Base-by-base conservation (phyloP, 2,797 vertebrate species). In the Sylvia borin region DNA sequence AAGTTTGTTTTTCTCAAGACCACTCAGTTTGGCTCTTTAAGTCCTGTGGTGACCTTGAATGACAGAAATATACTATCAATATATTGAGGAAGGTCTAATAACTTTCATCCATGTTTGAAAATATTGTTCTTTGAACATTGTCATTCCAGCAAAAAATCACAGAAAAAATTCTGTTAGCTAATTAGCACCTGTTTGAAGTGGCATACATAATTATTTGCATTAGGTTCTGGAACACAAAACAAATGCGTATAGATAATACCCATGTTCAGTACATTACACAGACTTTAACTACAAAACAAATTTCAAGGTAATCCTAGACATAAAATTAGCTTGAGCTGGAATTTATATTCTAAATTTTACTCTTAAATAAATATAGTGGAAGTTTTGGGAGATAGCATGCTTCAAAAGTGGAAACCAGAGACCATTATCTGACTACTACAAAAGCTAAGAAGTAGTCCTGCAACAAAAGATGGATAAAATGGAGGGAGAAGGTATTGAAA, bases 341-440 rank as follows among this genome's bases (percentile, higher is more conserved):
- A 50, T 31, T 13, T 20, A 3, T 47, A 25, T 60, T 64, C 25
- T 61, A 45, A 31, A 64, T 57, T 62, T 95, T 36, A 32, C 2
- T 32, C 4, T 57, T n/a, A 76, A 79, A 76, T 7, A 11, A 51
- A 12, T 54, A 29, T 21, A 83, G 6, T 16, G 14, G 4, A 43
- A 61, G 34, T 73, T 22, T 54, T 78, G 26, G 27, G 16, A 57
- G 1, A 3, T 6, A 48, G 2, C 3, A 22, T 0, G 2, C 5
- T 64, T 71, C 40, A 32, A 34, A 82, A 48, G 3, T 50, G 19
- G 16, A 50, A 91, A 57, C 8, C 9, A 70, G 42, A 57, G 17
- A 61, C 3, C 4, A 25, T 48, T 31, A n/a, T 3, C 14, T 68
- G 38, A 55, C 6, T 26, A 13, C 4, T 62, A 13, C 38, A 85